A percentile compares a stretch with the other conserved stretches of the same genome.
phyloP scores from a whole-genome alignment of 2,888 invertebrate species.

The Amphipoea oculea region DNA sequence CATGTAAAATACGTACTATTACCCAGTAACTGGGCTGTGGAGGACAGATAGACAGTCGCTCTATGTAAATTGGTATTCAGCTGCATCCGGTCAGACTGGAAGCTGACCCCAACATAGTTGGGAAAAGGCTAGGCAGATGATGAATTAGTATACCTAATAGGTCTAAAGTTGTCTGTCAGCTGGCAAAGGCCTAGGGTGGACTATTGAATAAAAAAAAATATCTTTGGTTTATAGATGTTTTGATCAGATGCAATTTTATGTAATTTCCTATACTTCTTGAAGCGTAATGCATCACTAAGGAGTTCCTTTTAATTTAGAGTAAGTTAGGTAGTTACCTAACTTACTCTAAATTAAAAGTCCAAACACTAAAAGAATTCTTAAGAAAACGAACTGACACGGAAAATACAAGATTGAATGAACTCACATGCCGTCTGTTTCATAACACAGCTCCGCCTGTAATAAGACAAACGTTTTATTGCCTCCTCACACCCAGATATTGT shows the following conservation, averaged over 20 bases:
- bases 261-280: background rate
- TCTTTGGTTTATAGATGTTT: background rate
- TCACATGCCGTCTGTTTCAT: slow-evolving; percentile 54
- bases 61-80: too few species aligned
- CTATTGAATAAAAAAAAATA: background rate
- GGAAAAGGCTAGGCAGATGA: too few species aligned
- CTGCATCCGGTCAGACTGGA: too few species aligned
- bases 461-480: slow-evolving; percentile 57
- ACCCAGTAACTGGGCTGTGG: too few species aligned
- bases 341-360: slow-evolving; percentile 14
- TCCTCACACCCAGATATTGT: slow-evolving; percentile 63
- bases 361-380: slow-evolving; percentile 22
- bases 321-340: too few species aligned
- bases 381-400: slow-evolving; percentile 31
- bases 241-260: background rate
- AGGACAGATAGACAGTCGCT: too few species aligned
- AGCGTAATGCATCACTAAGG: background rate
- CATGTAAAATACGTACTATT: too few species aligned
- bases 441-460: slow-evolving; percentile 45
- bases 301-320: too few species aligned
- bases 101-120: too few species aligned
- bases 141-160: too few species aligned
- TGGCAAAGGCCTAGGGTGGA: background rate
- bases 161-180: background rate
- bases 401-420: slow-evolving; percentile 58